Evolutionary conservation across 2,113 vertebrate species (phyloP).

Genomic region (Pristiophorus japonicus): DNA sequence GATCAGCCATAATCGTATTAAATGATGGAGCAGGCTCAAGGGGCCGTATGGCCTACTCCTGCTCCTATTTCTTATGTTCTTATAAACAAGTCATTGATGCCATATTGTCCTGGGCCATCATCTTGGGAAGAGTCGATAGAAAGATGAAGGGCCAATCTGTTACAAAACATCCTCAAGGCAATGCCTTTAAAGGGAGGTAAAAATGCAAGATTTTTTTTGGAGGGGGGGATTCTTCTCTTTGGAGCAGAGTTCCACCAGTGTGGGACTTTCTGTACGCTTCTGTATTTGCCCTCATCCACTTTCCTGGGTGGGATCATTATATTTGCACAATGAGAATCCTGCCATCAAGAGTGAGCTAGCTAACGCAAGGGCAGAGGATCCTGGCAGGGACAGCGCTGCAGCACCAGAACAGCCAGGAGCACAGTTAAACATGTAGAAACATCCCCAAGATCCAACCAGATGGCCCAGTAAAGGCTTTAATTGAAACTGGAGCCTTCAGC

Average conservation of each 20-base stretch:
- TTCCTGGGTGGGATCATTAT: background rate
- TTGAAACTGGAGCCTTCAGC: background rate
- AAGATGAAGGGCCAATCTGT: too few relatives aligned
- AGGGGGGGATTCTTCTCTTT: background rate
- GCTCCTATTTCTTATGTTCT: too few relatives aligned
- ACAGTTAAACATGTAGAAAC: background rate
- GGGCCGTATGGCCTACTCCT: too few relatives aligned
- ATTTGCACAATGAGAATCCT: background rate
- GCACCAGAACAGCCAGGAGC: background rate
- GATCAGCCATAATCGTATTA: too few relatives aligned
- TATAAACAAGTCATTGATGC: background rate
- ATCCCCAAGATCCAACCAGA: background rate
- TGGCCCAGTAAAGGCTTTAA: background rate
- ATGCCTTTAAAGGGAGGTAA: background rate
- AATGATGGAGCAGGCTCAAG: too few relatives aligned
- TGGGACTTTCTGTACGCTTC: background rate
- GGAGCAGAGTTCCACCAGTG: background rate
- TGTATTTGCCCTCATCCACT: background rate
- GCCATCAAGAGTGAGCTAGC: background rate
- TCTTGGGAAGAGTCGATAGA: background rate
- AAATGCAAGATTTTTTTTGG: background rate
- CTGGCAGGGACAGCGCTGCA: background rate
- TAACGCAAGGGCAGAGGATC: background rate
- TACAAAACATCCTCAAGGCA: background rate
- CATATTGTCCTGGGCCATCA: background rate